A percentile compares a stretch with the other conserved stretches of the same genome.
Conservation (phyloP, 2,888 invertebrate species). For the Epistrophe grossulariae region DNA sequence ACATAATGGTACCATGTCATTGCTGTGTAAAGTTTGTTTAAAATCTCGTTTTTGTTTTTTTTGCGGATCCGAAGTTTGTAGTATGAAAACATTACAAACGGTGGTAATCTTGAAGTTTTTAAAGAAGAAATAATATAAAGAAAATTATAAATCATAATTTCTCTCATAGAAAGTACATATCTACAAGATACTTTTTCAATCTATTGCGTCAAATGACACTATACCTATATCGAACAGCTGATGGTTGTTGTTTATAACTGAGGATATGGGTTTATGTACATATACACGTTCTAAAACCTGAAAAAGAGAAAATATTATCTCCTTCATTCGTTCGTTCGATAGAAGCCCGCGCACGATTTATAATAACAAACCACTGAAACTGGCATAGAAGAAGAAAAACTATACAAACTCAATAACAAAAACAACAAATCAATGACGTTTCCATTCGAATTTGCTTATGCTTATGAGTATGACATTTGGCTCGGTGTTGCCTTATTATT, state of each 20-base stretch:
- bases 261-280: not conserved
- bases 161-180: conserved; percentile 35
- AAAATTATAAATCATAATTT: conserved; percentile 1
- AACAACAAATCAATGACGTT: conserved; percentile 16
- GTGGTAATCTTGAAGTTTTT: not conserved
- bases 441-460: conserved; percentile 28
- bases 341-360: not conserved
- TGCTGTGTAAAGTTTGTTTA: no score
- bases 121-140: not conserved
- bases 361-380: conserved; percentile 6
- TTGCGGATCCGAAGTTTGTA: no score
- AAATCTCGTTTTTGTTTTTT: no score
- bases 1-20: no score
- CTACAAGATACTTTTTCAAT: conserved; percentile 18
- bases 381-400: conserved; percentile 12
- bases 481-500: not conserved
- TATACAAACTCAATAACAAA: not conserved
- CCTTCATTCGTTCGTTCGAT: not conserved
- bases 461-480: conserved; percentile 25
- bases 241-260: conserved; percentile 26
- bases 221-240: conserved; percentile 46
- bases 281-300: not conserved
- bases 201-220: conserved; percentile 13
- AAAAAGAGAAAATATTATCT: conserved; percentile 19
- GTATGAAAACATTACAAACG: not conserved